These are phyloP conservation scores for Hypselothyrea guttata DNA, from an alignment of 2,888 invertebrate species.

Conservation along the genomic window DNA sequence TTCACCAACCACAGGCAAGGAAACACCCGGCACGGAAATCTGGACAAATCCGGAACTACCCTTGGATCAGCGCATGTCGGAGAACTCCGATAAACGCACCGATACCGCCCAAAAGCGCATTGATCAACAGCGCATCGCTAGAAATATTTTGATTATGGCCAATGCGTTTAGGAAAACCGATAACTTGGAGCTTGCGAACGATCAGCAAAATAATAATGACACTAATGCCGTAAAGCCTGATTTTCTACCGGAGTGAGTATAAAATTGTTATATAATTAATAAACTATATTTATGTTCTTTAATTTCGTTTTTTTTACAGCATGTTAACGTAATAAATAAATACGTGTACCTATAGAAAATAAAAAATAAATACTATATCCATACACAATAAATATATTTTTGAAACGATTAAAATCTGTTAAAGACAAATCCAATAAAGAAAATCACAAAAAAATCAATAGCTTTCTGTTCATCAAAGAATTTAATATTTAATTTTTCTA, in stretches of 20 bases:
- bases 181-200: conserved; percentile 20
- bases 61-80: conserved; percentile 79
- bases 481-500: too few species aligned
- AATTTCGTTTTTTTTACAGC: conserved; percentile 32
- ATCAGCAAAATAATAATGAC: conserved; percentile 23
- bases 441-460: conserved; percentile 29
- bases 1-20: conserved; percentile 84
- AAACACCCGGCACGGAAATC: conserved; percentile 84
- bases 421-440: conserved; percentile 35
- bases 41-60: conserved; percentile 87
- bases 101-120: conserved; percentile 87
- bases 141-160: conserved; percentile 82
- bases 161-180: conserved; percentile 69
- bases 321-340: conserved; percentile 56
- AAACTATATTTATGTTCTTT: conserved; percentile 10
- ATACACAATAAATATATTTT: conserved; percentile 32
- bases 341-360: conserved; percentile 6
- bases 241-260: conserved; percentile 72
- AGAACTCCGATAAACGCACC: conserved; percentile 83
- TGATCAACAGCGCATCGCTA: conserved; percentile 86
- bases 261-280: not conserved
- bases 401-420: conserved; percentile 35
- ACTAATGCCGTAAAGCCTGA: conserved; percentile 41
- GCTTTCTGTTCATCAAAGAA: not conserved
- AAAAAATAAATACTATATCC: too few species aligned